Evolutionary conservation across 2,888 invertebrate genomes (phyloP).

Genomic region (Diaprepes abbreviatus): DNA sequence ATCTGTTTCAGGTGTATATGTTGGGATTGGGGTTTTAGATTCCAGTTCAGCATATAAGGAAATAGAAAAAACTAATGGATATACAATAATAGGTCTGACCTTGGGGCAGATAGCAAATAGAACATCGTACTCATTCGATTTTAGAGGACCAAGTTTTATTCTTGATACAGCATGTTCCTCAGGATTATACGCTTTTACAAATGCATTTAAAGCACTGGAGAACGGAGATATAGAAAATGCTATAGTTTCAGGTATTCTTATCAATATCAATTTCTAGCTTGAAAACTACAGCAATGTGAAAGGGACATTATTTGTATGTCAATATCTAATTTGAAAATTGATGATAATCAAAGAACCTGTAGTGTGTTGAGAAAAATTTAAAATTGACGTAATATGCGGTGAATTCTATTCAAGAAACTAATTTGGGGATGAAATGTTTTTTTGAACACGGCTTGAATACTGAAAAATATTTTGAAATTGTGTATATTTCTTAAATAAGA

Average conservation of each 20-base stretch:
- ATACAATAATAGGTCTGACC: slow-evolving; percentile 48
- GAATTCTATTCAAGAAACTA: too few species aligned
- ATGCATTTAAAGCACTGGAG: slow-evolving; percentile 52
- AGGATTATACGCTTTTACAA: slow-evolving; percentile 52
- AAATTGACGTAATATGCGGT: too few species aligned
- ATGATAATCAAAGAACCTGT: too few species aligned
- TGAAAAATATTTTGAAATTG: too few species aligned
- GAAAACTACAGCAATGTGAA: too few species aligned
- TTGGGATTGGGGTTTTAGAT: slow-evolving; percentile 38
- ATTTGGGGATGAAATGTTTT: too few species aligned
- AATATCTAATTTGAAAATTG: too few species aligned
- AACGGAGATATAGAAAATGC: slow-evolving; percentile 48
- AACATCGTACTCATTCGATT: slow-evolving; percentile 55
- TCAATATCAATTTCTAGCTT: too few species aligned
- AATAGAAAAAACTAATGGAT: slow-evolving; percentile 45
- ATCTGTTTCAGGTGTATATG: slow-evolving; percentile 51
- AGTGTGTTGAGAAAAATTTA: too few species aligned
- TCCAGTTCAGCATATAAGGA: slow-evolving; percentile 28
- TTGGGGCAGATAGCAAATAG: slow-evolving; percentile 52
- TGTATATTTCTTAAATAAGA: too few species aligned
- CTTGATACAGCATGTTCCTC: slow-evolving; percentile 58
- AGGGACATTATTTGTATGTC: too few species aligned
- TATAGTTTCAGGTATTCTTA: slow-evolving; percentile 52
- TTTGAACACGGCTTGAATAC: too few species aligned
- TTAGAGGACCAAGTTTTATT: slow-evolving; percentile 56